A percentile compares a stretch with the other conserved stretches of the same genome.
phyloP scores from a whole-genome alignment of 2,113 vertebrate genomes.

The Cyphomyrus plagiostoma region DNA sequence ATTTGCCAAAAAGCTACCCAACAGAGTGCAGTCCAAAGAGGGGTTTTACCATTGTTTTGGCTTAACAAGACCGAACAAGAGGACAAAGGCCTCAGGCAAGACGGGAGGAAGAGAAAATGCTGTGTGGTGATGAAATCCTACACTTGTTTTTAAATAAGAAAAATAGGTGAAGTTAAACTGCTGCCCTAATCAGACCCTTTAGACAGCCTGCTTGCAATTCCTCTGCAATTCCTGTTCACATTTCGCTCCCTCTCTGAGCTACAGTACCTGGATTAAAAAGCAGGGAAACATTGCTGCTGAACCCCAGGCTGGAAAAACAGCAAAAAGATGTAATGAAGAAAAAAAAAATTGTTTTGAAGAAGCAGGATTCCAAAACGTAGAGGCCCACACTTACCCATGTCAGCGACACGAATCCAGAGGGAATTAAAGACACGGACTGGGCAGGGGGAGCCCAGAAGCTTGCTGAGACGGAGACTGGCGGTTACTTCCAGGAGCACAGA shows the following conservation, averaged over 20 bases:
- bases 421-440: constrained; percentile 42
- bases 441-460: constrained; percentile 27
- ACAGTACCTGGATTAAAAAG: background rate
- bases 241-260: background rate
- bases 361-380: constrained; percentile 33
- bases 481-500: constrained; percentile 46
- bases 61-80: constrained; percentile 11
- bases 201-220: background rate
- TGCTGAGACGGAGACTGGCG: constrained; percentile 30
- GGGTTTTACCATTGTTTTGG: constrained; percentile 22
- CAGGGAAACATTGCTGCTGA: background rate
- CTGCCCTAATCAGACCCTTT: background rate
- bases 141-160: background rate
- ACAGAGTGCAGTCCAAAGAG: background rate
- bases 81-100: constrained; percentile 6
- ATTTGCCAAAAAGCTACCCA: constrained; percentile 23
- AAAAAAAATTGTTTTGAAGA: constrained; percentile 8
- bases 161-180: background rate
- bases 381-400: constrained; percentile 49
- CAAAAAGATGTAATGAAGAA: background rate
- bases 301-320: background rate
- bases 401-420: constrained; percentile 53
- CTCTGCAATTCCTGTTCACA: background rate
- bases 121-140: background rate
- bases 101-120: background rate